Evolutionary conservation across 1,140 invertebrate genomes (phyloP), one percentile per base, ranked within the genome.

Genomic region (Drosophila lowei): DNA sequence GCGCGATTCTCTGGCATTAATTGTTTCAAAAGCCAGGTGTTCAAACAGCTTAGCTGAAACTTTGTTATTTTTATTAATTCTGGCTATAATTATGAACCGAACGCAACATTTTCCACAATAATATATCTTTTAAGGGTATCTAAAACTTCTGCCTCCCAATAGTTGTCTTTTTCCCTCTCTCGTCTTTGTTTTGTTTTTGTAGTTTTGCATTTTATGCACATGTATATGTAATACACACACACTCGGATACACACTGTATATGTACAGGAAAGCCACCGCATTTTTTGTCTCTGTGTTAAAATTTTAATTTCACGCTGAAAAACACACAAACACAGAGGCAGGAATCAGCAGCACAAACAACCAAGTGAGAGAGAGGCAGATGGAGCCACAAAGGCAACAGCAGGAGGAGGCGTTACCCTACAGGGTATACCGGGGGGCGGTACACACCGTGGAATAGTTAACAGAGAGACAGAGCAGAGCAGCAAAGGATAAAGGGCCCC

Each of bases 231-330:
- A 13, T 34, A 9, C 34, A 38, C 34, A 38, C 34, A 38, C 11
- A 68, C 65, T 21, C 62, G 60, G 50, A 43, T 30, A 9, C 2
- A 28, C 28, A 18, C 42, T 59, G 18, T 47, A 75, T 56, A 46
- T 57, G 53, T 48, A 60, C 48, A 42, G 52, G 34, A 4, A 38
- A 38, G 34, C 61, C 49, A 61, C 58, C 46, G 50, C 52, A 52
- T 58, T 81, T 86, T 81, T 78, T 77, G 62, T 75, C 52, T 66
- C 60, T 60, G 46, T 68, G 61, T 85, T 77, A 79, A 85, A 68
- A 79, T 85, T 85, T 85, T 85, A 85, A 85, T 85, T 85, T 85
- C 81, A 85, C 80, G 72, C 67, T 85, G 67, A 74, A 85, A 38
- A 84, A 77, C 61, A 81, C 73, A 77, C 58, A 77, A 60, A 71